phyloP scores from a whole-genome alignment of 2,888 invertebrate genomes.

The Andrena praecox region DNA sequence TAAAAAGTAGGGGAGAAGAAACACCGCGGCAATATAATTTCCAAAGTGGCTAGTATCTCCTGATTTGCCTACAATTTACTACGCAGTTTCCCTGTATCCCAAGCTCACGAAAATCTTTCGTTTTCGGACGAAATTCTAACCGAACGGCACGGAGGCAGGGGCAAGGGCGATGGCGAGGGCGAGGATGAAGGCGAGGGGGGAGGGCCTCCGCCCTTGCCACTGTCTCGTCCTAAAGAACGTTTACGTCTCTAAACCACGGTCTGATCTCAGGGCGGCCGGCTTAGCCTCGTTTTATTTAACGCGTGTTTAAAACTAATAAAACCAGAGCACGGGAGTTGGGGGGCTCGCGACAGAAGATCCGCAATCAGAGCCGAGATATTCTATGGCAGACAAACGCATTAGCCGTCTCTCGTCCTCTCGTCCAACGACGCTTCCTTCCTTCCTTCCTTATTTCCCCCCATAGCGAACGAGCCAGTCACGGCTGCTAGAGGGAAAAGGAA shows the following conservation, averaged over 20 bases:
- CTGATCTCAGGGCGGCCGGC: slow-evolving; percentile 76
- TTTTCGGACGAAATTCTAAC: slow-evolving; percentile 49
- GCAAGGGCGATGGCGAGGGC: slow-evolving; percentile 1
- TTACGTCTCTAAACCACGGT: slow-evolving; percentile 75
- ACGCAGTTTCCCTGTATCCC: slow-evolving; percentile 36
- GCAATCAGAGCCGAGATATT: slow-evolving; percentile 77
- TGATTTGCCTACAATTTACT: slow-evolving; percentile 68
- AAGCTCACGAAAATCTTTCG: slow-evolving; percentile 58
- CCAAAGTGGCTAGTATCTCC: slow-evolving; percentile 55
- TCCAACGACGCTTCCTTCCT: slow-evolving; percentile 33
- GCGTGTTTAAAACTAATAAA: slow-evolving; percentile 85
- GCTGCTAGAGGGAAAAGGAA: slow-evolving; percentile 6
- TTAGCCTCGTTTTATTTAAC: slow-evolving; percentile 84
- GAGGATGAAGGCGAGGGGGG: slow-evolving; percentile 39
- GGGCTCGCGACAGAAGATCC: slow-evolving; percentile 60
- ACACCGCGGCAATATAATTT: slow-evolving; percentile 48
- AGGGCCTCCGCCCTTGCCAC: slow-evolving; percentile 24
- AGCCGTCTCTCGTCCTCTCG: slow-evolving; percentile 46
- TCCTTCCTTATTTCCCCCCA: neutral
- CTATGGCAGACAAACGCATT: slow-evolving; percentile 74
- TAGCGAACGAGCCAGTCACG: neutral
- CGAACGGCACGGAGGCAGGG: slow-evolving; percentile 40
- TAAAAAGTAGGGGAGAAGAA: neutral
- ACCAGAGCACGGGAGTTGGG: slow-evolving; percentile 50
- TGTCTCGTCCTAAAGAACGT: slow-evolving; percentile 52